These are phyloP conservation scores for Scarus forsteni DNA, from an alignment of 2,797 vertebrate species.

Conservation along the genomic window DNA sequence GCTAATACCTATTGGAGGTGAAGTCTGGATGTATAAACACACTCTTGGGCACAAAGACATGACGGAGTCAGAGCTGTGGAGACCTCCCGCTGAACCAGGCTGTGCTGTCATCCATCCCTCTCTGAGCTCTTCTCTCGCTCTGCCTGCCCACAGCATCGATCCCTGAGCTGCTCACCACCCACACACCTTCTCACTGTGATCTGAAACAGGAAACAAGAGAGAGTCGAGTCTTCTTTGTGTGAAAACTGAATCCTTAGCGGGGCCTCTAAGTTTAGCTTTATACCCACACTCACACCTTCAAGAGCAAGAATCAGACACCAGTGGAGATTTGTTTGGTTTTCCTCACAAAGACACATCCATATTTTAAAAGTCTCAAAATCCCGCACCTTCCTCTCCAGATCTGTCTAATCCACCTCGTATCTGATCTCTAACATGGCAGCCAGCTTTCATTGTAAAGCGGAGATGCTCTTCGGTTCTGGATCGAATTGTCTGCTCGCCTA, in stretches of 20 bases:
- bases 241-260: slow-evolving; percentile 50
- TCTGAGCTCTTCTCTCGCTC: slow-evolving; percentile 53
- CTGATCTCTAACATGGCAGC: slow-evolving; percentile 50
- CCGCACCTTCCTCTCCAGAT: slow-evolving; percentile 8
- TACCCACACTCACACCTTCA: slow-evolving; percentile 42
- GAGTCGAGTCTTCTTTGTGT: slow-evolving; percentile 45
- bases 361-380: too few relatives aligned
- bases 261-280: slow-evolving; percentile 59
- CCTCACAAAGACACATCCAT: slow-evolving; percentile 23
- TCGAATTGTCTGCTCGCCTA: slow-evolving; percentile 16
- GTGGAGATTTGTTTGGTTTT: slow-evolving; percentile 40
- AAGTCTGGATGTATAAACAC: slow-evolving; percentile 6
- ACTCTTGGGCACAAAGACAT: slow-evolving; percentile 22
- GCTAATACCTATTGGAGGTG: slow-evolving; percentile 13
- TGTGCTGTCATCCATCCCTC: slow-evolving; percentile 50
- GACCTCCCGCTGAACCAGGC: slow-evolving; percentile 48
- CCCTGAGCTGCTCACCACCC: slow-evolving; percentile 65
- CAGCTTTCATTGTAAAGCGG: slow-evolving; percentile 51
- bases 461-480: slow-evolving; percentile 11
- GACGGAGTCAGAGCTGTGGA: slow-evolving; percentile 62
- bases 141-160: slow-evolving; percentile 64
- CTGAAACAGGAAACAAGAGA: slow-evolving; percentile 52
- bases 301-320: slow-evolving; percentile 43
- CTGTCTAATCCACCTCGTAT: slow-evolving; percentile 43
- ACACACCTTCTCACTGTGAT: slow-evolving; percentile 63